Base-by-base conservation (phyloP, 2,113 vertebrate genomes). In the Neoarius graeffei region DNA sequence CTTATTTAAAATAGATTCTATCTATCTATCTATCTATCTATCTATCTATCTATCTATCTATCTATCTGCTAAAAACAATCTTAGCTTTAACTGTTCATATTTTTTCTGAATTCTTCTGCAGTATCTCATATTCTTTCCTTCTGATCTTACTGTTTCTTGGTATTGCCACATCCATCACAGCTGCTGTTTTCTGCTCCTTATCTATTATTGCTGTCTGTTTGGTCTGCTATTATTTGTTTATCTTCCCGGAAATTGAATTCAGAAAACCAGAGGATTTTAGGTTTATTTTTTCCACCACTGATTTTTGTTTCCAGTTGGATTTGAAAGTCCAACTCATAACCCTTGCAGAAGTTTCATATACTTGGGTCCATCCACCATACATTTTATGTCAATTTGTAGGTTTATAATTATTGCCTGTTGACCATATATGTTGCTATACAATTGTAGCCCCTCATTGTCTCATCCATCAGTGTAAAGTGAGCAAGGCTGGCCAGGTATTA, bases 81-180 rank as follows among this genome's bases (percentile, higher is more conserved):
- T 67, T 67, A 67, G 23, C 59, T n/a, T 48, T 50, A 48, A 48
- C 20, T 66, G 81, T 52, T 14, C 48, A 52, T 14, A 83, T 27
- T n/a, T 50, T 50, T 42, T 67, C 1, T 19, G 27, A 67, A 54
- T 84, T 50, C 20, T 19, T 60, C 19, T 56, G 11, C 59, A 64
- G 48, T 88, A 74, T 86, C 73, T 52, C 71, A 77, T 52, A 27
- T 64, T 50, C 35, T 62, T 64, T 79, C 57, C 13, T 52, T 86
- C 54, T 86, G 48, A 67, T 84, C 52, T 15, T 25, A 35, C 80
- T 3, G 2, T 56, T 42, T 27, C 48, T 50, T 50, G 25, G 42
- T 84, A 54, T 67, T 84, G 82, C 82, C 35, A 50, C 82, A 84
- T 84, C 82, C 62, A 84, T 84, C 82, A 84, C 62, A 84, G 82